Evolutionary conservation across 2,797 vertebrate genomes (phyloP).

Genomic region (Oreonectes daqikongensis): DNA sequence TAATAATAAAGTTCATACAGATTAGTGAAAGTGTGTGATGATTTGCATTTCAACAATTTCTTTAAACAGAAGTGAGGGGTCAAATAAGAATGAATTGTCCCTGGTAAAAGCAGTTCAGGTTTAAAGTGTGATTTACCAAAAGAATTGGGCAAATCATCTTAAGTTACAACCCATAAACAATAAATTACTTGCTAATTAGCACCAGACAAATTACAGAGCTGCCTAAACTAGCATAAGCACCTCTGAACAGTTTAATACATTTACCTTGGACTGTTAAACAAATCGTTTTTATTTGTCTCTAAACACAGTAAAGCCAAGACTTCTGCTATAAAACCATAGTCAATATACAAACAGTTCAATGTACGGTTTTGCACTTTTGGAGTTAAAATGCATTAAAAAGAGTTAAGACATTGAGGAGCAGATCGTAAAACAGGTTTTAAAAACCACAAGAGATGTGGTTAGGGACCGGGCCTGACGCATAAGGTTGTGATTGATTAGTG

Average conservation of each 20-base stretch:
- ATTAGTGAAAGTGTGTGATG: neutral
- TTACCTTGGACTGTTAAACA: too few species aligned
- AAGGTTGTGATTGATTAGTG: conserved; percentile 40
- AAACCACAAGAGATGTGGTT: neutral
- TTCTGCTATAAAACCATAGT: neutral
- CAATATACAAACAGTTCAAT: neutral
- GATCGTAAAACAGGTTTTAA: neutral
- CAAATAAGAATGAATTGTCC: neutral
- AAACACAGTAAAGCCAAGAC: neutral
- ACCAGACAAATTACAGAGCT: too few species aligned
- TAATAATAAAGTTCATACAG: neutral
- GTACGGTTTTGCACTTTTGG: neutral
- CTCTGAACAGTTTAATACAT: too few species aligned
- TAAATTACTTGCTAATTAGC: neutral
- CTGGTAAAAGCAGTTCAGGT: too few species aligned
- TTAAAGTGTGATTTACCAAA: too few species aligned
- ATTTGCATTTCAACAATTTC: neutral
- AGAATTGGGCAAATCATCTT: neutral
- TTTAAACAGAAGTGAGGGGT: neutral
- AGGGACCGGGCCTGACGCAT: neutral
- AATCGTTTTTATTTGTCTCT: too few species aligned
- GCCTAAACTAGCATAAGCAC: too few species aligned
- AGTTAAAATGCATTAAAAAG: neutral
- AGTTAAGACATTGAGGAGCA: neutral
- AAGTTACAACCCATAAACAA: too few species aligned